phyloP scores from a whole-genome alignment of 53 echinoderm and acorn worm genomes.

The Stichopus horrens region DNA sequence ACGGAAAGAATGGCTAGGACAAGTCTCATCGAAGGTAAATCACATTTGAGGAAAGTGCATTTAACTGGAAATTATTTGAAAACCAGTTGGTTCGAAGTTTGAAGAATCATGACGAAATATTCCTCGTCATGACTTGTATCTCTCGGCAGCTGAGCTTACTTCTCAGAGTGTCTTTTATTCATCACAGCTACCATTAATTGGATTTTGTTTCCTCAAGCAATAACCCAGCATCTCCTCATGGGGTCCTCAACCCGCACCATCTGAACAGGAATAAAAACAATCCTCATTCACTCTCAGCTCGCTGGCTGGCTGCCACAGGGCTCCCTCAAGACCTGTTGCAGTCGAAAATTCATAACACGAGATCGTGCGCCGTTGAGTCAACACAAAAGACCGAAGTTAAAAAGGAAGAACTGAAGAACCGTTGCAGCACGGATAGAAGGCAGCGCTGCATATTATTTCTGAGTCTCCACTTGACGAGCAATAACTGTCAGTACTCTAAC shows the following conservation, averaged over 20 bases:
- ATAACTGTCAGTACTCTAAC: neutral
- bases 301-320: neutral
- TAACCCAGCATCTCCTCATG: neutral
- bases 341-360: neutral
- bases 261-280: slow-evolving; percentile 11
- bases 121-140: too few relatives aligned
- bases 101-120: too few relatives aligned
- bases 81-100: too few relatives aligned
- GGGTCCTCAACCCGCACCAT: neutral
- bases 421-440: neutral
- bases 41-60: too few relatives aligned
- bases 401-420: neutral
- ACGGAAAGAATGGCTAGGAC: too few relatives aligned
- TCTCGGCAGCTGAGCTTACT: too few relatives aligned
- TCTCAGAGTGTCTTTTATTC: neutral
- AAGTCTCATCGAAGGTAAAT: too few relatives aligned
- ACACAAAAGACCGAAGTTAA: neutral
- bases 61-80: too few relatives aligned
- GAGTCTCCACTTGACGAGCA: neutral
- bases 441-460: neutral
- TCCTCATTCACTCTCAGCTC: neutral
- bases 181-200: slow-evolving; percentile 14
- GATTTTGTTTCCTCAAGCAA: slow-evolving; percentile 7
- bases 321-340: slow-evolving; percentile 37
- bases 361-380: neutral